phyloP scores from a whole-genome alignment of 2,113 vertebrate genomes.

The Cygnus buccinator region DNA sequence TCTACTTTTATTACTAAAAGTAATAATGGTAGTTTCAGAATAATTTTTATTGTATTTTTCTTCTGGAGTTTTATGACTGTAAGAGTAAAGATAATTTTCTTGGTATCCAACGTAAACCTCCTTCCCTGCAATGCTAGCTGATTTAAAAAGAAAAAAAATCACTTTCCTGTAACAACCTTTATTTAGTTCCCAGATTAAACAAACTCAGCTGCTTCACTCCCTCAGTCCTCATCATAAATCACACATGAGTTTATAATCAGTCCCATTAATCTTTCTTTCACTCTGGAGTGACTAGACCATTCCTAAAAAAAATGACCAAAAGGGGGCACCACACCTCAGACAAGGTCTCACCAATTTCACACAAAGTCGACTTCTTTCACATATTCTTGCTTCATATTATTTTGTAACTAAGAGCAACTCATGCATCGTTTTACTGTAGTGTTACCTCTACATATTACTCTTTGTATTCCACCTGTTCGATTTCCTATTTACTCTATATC shows the following conservation, averaged over 20 bases:
- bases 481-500: not conserved
- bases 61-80: not conserved
- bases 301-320: not conserved
- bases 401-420: not conserved
- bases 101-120: not conserved
- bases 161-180: not conserved
- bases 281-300: not conserved
- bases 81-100: not conserved
- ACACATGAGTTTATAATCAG: not conserved
- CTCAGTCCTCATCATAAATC: not conserved
- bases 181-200: conserved; percentile 5
- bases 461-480: not conserved
- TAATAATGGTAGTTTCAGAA: not conserved
- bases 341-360: not conserved
- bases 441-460: not conserved
- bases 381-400: rapidly evolving
- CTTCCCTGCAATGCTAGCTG: not conserved
- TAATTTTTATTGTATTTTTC: not conserved
- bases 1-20: not conserved
- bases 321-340: not conserved
- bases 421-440: not conserved
- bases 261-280: not conserved
- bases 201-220: not conserved
- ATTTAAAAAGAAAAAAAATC: not conserved
- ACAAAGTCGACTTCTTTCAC: not conserved